Base-by-base conservation (phyloP, 2,797 vertebrate genomes). In the Takifugu rubripes region DNA sequence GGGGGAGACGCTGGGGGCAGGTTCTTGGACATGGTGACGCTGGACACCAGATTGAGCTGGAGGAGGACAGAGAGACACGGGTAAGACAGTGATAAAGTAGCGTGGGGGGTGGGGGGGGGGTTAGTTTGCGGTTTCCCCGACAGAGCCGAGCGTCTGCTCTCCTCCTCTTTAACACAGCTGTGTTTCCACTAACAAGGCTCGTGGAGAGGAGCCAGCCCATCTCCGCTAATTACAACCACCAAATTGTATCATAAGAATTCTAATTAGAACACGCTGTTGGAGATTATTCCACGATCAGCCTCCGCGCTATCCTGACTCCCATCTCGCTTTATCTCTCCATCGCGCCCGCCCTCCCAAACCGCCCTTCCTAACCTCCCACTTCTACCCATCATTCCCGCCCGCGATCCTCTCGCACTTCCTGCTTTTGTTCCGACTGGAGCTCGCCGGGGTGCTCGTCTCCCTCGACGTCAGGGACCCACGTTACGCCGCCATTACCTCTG, bases 201-300 rank as follows among this genome's bases (percentile, higher is more conserved):
- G 77, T 83, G 82, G 82, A 92, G 92, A 94, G 92, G 91, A 95
- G 94, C 92, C 93, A 94, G 92, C 92, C 93, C 94, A 95, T 95
- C 93, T 94, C 91, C 91, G 92, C 95, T 96, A 97, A 98, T 98
- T 97, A 97, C 93, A 94, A 93, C 78, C 91, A 94, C 94, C 92
- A 96, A 95, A 97, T 94, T 96, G 93, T 95, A 94, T 97, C 94
- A 96, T 96, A 96, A 95, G 94, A 96, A 94, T 94, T 93, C 92
- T 95, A 96, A 97, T 97, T 95, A 97, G 92, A 94, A 93, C 94
- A 94, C 89, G 93, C 93, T 94, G 93, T 93, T 95, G 91, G 85
- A 96, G 93, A 95, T 96, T 95, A 97, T 96, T 94, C 94, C 93
- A 93, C 94, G 93, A 97, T 98, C 94, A 94, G 88, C 91, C 89